A percentile compares a stretch with the other conserved stretches of the same genome.
These are phyloP conservation scores for Stenodema calcarata DNA, from an alignment of 2,888 invertebrate species.

Conservation along the genomic window DNA sequence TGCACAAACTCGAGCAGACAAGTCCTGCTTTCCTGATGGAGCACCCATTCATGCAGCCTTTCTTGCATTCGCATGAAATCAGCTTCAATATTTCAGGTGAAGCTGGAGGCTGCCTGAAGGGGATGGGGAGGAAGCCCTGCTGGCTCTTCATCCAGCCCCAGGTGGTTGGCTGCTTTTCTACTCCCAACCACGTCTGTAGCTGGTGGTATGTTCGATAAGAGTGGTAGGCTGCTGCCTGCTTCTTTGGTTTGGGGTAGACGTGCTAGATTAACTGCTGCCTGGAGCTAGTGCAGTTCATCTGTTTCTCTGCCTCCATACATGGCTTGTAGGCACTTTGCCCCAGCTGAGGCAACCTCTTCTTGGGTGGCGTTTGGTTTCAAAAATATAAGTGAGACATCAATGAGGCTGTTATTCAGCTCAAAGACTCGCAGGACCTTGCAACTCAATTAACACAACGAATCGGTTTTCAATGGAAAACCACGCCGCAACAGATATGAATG, in stretches of 20 bases:
- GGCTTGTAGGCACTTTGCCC: background rate
- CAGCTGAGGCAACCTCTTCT: constrained; percentile 10
- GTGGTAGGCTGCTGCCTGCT: constrained; percentile 3
- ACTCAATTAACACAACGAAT: too few species aligned
- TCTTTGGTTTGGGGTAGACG: constrained; percentile 24
- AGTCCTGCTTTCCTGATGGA: background rate
- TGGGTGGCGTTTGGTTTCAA: too few species aligned
- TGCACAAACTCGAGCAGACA: background rate
- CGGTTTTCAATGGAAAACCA: too few species aligned
- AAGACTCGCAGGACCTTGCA: too few species aligned
- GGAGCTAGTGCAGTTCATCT: constrained; percentile 3
- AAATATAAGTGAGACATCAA: too few species aligned
- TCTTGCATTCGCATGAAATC: background rate
- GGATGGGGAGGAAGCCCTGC: background rate
- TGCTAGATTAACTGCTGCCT: constrained; percentile 30
- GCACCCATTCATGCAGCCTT: constrained; percentile 23
- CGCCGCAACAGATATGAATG: too few species aligned
- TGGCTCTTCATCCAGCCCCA: constrained; percentile 20
- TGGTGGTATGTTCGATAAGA: constrained; percentile 32
- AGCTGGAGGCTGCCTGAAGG: background rate
- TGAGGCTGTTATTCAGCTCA: too few species aligned
- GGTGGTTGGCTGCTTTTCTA: constrained; percentile 8
- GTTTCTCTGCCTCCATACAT: background rate
- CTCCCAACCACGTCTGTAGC: constrained; percentile 1
- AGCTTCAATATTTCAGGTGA: constrained; percentile 1